A percentile compares a stretch with the other conserved stretches of the same genome.
phyloP scores from a whole-genome alignment of 2,888 invertebrate species.

The Patella caerulea region DNA sequence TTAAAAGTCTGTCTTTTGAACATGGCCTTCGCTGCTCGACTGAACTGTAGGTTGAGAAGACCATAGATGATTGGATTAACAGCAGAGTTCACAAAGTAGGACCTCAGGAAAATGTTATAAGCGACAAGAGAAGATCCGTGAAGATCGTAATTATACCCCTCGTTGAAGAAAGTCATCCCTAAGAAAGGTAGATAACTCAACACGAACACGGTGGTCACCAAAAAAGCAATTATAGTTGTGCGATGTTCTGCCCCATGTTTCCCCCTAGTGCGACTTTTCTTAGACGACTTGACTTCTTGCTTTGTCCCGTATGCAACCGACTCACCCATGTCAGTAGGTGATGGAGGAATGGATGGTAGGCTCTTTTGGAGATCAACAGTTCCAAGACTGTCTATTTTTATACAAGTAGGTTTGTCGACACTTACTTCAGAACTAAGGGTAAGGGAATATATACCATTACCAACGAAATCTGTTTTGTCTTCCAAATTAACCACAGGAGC shows the following conservation, averaged over 20 bases:
- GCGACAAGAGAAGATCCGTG: constrained; percentile 33
- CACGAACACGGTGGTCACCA: constrained; percentile 46
- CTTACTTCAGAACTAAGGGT: too few species aligned
- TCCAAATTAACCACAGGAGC: background rate
- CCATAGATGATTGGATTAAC: constrained; percentile 57
- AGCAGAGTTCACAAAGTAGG: constrained; percentile 54
- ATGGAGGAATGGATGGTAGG: too few species aligned
- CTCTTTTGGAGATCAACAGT: too few species aligned
- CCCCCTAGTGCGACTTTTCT: too few species aligned
- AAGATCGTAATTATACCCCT: constrained; percentile 36
- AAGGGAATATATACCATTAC: too few species aligned
- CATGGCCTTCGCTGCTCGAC: background rate
- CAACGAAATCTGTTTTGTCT: too few species aligned
- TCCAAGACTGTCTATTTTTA: too few species aligned
- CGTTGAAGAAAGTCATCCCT: constrained; percentile 35
- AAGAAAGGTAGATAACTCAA: constrained; percentile 46
- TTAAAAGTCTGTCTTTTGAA: too few species aligned
- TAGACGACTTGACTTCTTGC: too few species aligned
- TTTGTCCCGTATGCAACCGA: too few species aligned
- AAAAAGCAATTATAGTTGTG: constrained; percentile 36
- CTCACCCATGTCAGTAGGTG: too few species aligned
- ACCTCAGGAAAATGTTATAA: constrained; percentile 53
- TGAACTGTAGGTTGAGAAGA: constrained; percentile 48
- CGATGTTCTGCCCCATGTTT: background rate
- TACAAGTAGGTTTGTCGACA: too few species aligned